phyloP scores from a whole-genome alignment of 1,140 invertebrate genomes.

The Drosophila orena region DNA sequence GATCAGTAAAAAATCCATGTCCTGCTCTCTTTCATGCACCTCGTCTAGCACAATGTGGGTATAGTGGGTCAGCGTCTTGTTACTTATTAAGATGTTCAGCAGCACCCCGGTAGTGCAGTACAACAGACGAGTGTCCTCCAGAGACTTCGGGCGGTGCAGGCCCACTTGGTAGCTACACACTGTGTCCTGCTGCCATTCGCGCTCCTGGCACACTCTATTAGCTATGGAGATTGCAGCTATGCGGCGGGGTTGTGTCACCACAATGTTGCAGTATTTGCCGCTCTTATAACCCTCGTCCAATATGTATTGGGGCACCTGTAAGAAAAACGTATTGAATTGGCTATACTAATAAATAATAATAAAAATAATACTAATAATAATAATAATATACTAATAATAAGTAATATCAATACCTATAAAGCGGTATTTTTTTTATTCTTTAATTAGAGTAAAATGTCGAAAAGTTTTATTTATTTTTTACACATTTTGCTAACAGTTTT shows the following conservation, averaged over 20 bases:
- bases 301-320: constrained; percentile 93
- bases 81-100: constrained; percentile 90
- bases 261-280: constrained; percentile 88
- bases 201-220: constrained; percentile 92
- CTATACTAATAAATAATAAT: background rate
- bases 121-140: constrained; percentile 90
- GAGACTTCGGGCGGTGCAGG: constrained; percentile 46
- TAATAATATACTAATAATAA: too few species aligned
- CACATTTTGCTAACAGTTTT: background rate
- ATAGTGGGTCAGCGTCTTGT: constrained; percentile 88
- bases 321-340: background rate
- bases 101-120: constrained; percentile 95
- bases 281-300: constrained; percentile 90
- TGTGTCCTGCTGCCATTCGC: constrained; percentile 91
- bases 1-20: constrained; percentile 96
- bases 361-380: too few species aligned
- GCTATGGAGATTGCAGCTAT: constrained; percentile 96
- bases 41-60: constrained; percentile 98
- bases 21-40: constrained; percentile 97
- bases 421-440: too few species aligned
- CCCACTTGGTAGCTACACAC: constrained; percentile 93
- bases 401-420: background rate
- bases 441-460: too few species aligned
- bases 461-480: background rate
- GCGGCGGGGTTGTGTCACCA: constrained; percentile 95